Evolutionary conservation across 1,140 invertebrate species (phyloP), one percentile per base, ranked within the genome.

Genomic region (Drosophila takahashii): DNA sequence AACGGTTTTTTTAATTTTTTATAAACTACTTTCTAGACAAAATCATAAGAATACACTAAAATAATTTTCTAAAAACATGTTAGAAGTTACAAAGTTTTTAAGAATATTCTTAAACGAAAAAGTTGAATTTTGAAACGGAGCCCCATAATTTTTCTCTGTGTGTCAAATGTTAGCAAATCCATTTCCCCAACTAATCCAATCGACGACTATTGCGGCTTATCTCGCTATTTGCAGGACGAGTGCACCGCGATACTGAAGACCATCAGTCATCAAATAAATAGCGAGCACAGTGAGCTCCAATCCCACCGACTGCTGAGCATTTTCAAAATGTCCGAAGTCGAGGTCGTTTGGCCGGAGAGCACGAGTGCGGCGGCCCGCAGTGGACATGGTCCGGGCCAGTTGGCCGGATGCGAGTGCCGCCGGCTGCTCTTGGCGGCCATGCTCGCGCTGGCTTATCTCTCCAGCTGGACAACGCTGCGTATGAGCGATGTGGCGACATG

Each of bases 251-350:
- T 96, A 72, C 93, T 97, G 69, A 95, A 97, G 92, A 94, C 95
- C 56, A 94, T 98, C 47, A 96, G 96, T 83, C 94, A 95, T 44
- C 95, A 96, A 84, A 97, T 98, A 80, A 97, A 97, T 93, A 95
- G 95, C 32, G 95, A 96, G 79, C 95, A 97, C 90, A 95, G 96
- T 44, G 96, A 97, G 81, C 95, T 98, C 57, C 95, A 96, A 75
- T 96, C 96, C 18, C 96, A 98, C 92, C 95, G 96, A 36, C 93
- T 97, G 11, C 94, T 98, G 9, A 97, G 97, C 69, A 96, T 97
- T 90, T 96, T 97, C 92, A 97, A 97, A 93, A 96, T 97, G 93
- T 96, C 97, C n/a, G 96, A 97, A 93, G 96, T 97, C 16, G 96
- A 97, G 92, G 95, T 97, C 34, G 94, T 95, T 8, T 94, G 89